Conservation (phyloP, 2,113 vertebrate genomes). For the Charadrius vociferus region DNA sequence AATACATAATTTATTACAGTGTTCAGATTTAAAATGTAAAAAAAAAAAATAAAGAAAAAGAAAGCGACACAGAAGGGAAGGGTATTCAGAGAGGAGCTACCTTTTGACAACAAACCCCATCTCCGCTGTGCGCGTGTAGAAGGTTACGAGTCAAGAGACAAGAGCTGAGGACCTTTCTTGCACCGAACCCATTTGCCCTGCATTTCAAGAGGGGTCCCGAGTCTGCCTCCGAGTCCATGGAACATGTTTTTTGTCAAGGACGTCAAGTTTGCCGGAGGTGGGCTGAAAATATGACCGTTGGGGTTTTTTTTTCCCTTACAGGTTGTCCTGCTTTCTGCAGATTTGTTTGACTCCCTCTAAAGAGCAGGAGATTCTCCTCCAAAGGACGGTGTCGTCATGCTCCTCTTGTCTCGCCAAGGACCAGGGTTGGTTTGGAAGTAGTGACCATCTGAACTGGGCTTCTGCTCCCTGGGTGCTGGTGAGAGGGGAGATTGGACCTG, state of each 20-base stretch:
- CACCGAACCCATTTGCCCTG: fast-evolving
- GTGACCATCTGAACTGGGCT: not conserved
- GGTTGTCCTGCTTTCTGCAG: not conserved
- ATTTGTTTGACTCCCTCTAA: not conserved
- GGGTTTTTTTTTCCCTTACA: not conserved
- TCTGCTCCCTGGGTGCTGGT: fast-evolving
- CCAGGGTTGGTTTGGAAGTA: too few relatives aligned
- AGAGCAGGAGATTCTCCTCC: not conserved
- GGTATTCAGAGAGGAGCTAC: not conserved
- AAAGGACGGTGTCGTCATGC: too few relatives aligned
- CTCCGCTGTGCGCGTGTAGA: not conserved
- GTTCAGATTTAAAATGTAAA: not conserved
- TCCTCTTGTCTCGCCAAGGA: fast-evolving
- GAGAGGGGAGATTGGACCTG: not conserved
- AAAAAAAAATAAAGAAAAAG: not conserved
- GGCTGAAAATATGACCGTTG: not conserved
- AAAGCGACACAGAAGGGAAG: not conserved
- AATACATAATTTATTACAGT: not conserved
- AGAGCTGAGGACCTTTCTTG: not conserved
- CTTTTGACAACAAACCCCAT: not conserved
- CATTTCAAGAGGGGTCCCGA: not conserved
- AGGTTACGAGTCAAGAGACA: not conserved
- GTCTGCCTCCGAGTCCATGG: not conserved
- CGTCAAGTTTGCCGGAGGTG: not conserved
- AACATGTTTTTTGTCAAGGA: not conserved